Evolutionary conservation across 2,113 vertebrate species (phyloP), one percentile per base, ranked within the genome.

Genomic region (Scophthalmus maximus): DNA sequence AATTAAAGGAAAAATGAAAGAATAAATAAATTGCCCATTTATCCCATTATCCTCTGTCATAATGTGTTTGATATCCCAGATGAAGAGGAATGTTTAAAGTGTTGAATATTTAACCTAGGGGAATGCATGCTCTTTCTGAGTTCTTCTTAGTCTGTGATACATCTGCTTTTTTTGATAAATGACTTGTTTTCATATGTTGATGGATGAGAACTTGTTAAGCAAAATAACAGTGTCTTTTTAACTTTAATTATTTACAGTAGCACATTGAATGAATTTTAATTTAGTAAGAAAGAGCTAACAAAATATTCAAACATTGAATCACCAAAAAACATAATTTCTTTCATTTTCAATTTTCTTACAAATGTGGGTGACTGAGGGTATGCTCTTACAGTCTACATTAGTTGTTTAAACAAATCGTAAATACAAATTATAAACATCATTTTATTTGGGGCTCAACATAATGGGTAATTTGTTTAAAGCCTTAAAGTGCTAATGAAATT

Each of bases 161-260:
- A 56, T 56, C 17, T 65, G 42, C 20, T 3, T 23, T 60, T 55
- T 77, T 52, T 81, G 25, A 70, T 27, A 23, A 65, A 71, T 46
- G 7, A n/a, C 44, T 47, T 79, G 40, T 7, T 78, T 75, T 71
- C 20, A 44, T 27, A 53, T 76, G 79, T 79, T 83, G 87, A 87
- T 85, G 82, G 87, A 62, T 79, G 84, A 76, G 77, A 81, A 71
- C 82, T 85, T 85, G 79, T 81, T 57, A 4, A 36, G 7, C 1
- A 11, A 51, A 6, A 38, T 30, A 52, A 55, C 40, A 11, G 1
- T 23, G 4, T 32, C 14, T 50, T 10, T 59, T 50, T 40, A 1
- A 20, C 4, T 11, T 12, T 3, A 50, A 50, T 23, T n/a, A 8
- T 20, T 60, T 15, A 2, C 22, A 66, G 60, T 36, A 11, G 7